Evolutionary conservation across 2,888 invertebrate genomes (phyloP), one percentile per base, ranked within the genome.

Genomic region (Agrotis ipsilon): DNA sequence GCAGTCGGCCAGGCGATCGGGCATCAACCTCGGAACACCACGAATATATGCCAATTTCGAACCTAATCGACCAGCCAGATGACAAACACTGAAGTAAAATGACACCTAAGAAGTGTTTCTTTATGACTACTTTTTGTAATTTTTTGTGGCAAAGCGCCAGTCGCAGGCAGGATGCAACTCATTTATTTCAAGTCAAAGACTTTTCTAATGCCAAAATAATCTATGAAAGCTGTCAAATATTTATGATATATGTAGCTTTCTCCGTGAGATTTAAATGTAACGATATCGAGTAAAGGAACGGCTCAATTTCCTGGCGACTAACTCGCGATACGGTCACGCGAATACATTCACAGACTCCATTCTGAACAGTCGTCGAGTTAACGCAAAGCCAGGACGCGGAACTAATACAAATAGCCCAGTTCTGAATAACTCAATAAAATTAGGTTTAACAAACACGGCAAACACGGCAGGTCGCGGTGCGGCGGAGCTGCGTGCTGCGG

Each of bases 1-100:
- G 94, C 93, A 75, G 51, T 18, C 27, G 68, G 93, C 94, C 94
- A 94, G 86, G 78, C 88, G 89, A 87, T 85, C 92, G 93, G 91
- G 86, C 93, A 92, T 91, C 93, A 92, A 93, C 93, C 93, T 91
- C 87, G 85, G 80, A 83, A 83, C 85, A 87, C 84, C 80, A 85
- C 73, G 73, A 82, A 85, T 85, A 85, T 84, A 85, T 84, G 85
- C 87, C 86, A 86, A 86, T 86, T 84, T 79, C 69, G 73, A 84
- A 86, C 85, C 80, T 84, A 80, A 85, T 84, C 80, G 72, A 70
- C 70, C 70, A 65, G 54, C 81, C 81, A 83, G 71, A 86, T 81
- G 86, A 83, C 83, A 83, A 83, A 85, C 83, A 73, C 83, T 73
- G 66, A 32, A 80, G 86, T 85, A 85, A 85, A 76, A 65, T 52